These are phyloP conservation scores for Ornithoptera priamus DNA, from an alignment of 2,888 invertebrate species.

Conservation along the genomic window DNA sequence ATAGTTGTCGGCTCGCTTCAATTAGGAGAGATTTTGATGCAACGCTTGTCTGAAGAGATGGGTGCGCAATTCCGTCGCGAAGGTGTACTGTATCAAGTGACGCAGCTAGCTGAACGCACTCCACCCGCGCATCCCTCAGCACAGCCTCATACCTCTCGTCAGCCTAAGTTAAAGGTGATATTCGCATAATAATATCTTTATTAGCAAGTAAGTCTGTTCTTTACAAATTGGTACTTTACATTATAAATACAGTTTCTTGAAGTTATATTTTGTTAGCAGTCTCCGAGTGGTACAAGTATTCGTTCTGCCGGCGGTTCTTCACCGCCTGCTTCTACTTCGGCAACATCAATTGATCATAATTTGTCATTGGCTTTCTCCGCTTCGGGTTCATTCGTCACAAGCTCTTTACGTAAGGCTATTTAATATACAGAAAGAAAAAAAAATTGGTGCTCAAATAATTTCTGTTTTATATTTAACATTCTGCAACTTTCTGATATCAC, in stretches of 20 bases:
- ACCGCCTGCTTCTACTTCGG: slow-evolving; percentile 71
- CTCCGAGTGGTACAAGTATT: slow-evolving; percentile 67
- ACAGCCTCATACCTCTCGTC: slow-evolving; percentile 28
- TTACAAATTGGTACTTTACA: too few species aligned
- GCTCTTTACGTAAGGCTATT: slow-evolving; percentile 55
- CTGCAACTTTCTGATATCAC: too few species aligned
- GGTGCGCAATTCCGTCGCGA: slow-evolving; percentile 97
- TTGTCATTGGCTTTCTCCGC: slow-evolving; percentile 71
- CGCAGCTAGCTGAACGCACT: slow-evolving; percentile 51
- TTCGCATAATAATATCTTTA: not conserved
- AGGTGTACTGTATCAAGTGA: slow-evolving; percentile 96
- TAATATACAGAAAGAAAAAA: too few species aligned
- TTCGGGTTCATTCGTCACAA: slow-evolving; percentile 68
- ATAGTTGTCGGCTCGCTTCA: slow-evolving; percentile 98
- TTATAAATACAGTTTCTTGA: too few species aligned
- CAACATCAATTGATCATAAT: slow-evolving; percentile 75
- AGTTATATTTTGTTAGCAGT: slow-evolving; percentile 42
- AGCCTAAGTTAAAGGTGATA: slow-evolving; percentile 48
- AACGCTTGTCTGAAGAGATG: slow-evolving; percentile 96
- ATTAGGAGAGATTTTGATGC: slow-evolving; percentile 98
- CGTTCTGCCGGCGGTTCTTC: slow-evolving; percentile 68
- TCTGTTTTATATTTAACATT: too few species aligned
- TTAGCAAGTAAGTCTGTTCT: not conserved
- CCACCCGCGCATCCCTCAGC: slow-evolving; percentile 29
- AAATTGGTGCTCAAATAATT: too few species aligned